Evolutionary conservation across 2,888 invertebrate species (phyloP).

Genomic region (Glaucopsyche alexis): DNA sequence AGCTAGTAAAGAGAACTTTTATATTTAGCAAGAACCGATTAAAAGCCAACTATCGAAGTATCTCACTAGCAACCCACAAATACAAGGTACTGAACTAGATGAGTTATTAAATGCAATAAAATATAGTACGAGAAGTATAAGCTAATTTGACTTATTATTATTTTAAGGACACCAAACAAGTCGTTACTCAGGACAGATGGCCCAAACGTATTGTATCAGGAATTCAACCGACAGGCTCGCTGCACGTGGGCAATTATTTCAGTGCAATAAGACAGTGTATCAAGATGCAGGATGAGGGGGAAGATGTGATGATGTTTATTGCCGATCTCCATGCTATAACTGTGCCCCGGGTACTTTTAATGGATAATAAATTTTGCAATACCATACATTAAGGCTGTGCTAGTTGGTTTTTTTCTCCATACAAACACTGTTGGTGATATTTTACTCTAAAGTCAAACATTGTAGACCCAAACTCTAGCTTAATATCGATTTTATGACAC

Average conservation of each 20-base stretch:
- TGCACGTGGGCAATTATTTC: conserved; percentile 98
- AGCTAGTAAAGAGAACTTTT: conserved; percentile 31
- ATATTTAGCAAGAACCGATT: conserved; percentile 31
- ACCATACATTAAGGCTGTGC: neutral
- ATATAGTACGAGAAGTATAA: neutral
- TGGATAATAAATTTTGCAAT: neutral
- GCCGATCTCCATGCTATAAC: conserved; percentile 97
- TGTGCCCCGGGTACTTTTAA: conserved; percentile 29
- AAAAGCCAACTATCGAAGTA: conserved; percentile 30
- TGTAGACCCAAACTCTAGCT: too few relatives aligned
- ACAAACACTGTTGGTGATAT: too few relatives aligned
- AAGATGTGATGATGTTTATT: conserved; percentile 88
- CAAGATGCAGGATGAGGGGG: conserved; percentile 85
- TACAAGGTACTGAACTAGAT: conserved; percentile 14
- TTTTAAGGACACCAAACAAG: neutral
- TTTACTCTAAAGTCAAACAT: too few relatives aligned
- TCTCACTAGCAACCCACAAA: conserved; percentile 23
- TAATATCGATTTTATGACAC: too few relatives aligned
- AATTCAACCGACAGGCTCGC: conserved; percentile 96
- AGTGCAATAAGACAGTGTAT: conserved; percentile 95
- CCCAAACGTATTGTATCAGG: conserved; percentile 90
- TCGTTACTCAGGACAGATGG: conserved; percentile 51
- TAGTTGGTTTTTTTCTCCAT: too few relatives aligned
- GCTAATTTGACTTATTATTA: neutral
- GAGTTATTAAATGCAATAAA: neutral